phyloP scores from a whole-genome alignment of 2,888 invertebrate genomes.

The Pomacea canaliculata region DNA sequence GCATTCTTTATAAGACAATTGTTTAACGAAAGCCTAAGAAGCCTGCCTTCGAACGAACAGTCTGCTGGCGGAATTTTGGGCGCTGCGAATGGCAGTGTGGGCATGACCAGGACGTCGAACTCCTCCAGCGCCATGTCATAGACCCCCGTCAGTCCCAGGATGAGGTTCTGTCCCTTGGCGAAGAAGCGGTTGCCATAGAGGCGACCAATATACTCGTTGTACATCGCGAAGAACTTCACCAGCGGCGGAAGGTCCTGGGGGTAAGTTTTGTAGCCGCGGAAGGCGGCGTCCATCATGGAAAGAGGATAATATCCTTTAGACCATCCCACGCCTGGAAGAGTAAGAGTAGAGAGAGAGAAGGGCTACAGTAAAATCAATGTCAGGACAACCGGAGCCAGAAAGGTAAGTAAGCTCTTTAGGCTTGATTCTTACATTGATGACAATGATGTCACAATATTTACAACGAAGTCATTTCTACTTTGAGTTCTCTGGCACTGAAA shows the following conservation, averaged over 20 bases:
- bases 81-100: conserved; percentile 44
- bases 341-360: neutral
- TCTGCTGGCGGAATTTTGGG: conserved; percentile 30
- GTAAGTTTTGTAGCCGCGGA: conserved; percentile 32
- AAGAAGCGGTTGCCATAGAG: conserved; percentile 44
- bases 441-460: too few relatives aligned
- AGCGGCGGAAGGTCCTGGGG: conserved; percentile 35
- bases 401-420: too few relatives aligned
- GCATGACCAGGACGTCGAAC: conserved; percentile 57
- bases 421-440: too few relatives aligned
- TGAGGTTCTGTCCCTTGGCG: conserved; percentile 44
- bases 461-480: too few relatives aligned
- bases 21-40: too few relatives aligned
- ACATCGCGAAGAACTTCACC: conserved; percentile 35
- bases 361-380: too few relatives aligned
- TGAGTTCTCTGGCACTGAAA: too few relatives aligned
- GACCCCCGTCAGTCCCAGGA: conserved; percentile 31
- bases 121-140: conserved; percentile 46
- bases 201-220: conserved; percentile 39
- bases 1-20: too few relatives aligned
- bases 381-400: too few relatives aligned
- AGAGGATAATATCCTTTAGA: conserved; percentile 40
- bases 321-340: conserved; percentile 35
- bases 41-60: conserved; percentile 28
- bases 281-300: conserved; percentile 38